A percentile compares a stretch with the other conserved stretches of the same genome.
phyloP scores from a whole-genome alignment of 1,140 invertebrate genomes.

The Drosophila eugracilis region DNA sequence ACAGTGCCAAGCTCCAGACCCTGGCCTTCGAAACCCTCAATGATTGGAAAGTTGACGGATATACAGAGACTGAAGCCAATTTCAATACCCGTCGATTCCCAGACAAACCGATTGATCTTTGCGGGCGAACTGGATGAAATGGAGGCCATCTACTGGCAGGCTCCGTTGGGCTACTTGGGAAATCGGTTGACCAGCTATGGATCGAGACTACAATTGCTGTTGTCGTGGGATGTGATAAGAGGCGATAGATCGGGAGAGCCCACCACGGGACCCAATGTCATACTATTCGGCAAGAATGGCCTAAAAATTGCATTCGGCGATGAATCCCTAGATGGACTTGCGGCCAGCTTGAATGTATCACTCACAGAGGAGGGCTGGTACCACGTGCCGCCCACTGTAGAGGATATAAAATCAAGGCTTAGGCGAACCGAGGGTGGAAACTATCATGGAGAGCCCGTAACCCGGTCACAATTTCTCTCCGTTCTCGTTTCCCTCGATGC shows the following conservation, averaged over 20 bases:
- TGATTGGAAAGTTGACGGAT: constrained; percentile 89
- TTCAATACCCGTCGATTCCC: constrained; percentile 86
- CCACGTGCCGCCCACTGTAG: constrained; percentile 87
- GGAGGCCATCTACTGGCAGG: constrained; percentile 95
- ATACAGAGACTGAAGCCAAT: constrained; percentile 86
- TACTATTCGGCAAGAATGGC: constrained; percentile 92
- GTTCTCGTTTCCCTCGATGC: constrained; percentile 92
- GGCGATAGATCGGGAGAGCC: constrained; percentile 95
- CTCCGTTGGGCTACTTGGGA: constrained; percentile 90
- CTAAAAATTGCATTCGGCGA: constrained; percentile 90
- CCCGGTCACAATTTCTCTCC: constrained; percentile 92
- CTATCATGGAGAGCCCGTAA: constrained; percentile 88
- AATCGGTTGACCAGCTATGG: constrained; percentile 92
- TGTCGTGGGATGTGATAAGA: constrained; percentile 94
- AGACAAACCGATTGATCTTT: constrained; percentile 87
- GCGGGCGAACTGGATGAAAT: constrained; percentile 89
- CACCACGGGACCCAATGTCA: constrained; percentile 93
- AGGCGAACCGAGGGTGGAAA: constrained; percentile 85
- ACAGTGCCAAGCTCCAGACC: constrained; percentile 87
- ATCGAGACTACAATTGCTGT: constrained; percentile 90
- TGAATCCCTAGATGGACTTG: constrained; percentile 85
- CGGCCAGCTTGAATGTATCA: constrained; percentile 87
- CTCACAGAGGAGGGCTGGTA: constrained; percentile 91
- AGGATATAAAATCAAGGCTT: constrained; percentile 87
- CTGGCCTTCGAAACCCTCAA: constrained; percentile 87